Evolutionary conservation across 2,113 vertebrate genomes (phyloP).

Genomic region (Halcyon malimbica): DNA sequence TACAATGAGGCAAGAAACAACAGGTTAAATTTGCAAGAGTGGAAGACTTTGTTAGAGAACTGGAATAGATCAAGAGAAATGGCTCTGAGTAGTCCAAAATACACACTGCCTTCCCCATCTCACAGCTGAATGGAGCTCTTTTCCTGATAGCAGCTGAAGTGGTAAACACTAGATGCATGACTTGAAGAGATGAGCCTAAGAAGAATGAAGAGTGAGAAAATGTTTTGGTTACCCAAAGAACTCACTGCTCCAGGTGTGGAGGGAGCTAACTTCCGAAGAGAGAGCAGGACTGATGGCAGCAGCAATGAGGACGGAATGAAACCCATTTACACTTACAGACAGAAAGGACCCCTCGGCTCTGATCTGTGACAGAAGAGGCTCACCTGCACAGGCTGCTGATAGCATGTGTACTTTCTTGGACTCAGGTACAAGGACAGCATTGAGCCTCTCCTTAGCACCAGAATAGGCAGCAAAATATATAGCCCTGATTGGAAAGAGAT

Average conservation of each 20-base stretch:
- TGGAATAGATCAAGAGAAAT: background rate
- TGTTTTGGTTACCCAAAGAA: background rate
- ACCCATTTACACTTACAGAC: background rate
- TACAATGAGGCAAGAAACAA: background rate
- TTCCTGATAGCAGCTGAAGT: background rate
- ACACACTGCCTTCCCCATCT: background rate
- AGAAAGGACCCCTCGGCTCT: background rate
- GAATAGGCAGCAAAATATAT: conserved; percentile 75
- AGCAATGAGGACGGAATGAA: background rate
- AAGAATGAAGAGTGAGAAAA: background rate
- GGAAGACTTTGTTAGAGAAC: background rate
- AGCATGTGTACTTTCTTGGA: conserved; percentile 70
- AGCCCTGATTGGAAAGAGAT: conserved; percentile 51
- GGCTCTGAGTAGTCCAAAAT: background rate
- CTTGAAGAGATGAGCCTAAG: background rate
- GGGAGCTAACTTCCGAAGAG: background rate
- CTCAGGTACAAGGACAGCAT: conserved; percentile 49
- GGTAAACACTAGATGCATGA: background rate
- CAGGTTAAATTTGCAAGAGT: background rate
- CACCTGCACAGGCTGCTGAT: conserved; percentile 70
- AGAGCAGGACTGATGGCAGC: background rate
- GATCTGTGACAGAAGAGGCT: background rate
- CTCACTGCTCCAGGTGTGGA: background rate
- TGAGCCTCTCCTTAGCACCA: conserved; percentile 63
- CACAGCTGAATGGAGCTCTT: background rate